phyloP scores from a whole-genome alignment of 2,113 vertebrate genomes.

The Lynx canadensis region DNA sequence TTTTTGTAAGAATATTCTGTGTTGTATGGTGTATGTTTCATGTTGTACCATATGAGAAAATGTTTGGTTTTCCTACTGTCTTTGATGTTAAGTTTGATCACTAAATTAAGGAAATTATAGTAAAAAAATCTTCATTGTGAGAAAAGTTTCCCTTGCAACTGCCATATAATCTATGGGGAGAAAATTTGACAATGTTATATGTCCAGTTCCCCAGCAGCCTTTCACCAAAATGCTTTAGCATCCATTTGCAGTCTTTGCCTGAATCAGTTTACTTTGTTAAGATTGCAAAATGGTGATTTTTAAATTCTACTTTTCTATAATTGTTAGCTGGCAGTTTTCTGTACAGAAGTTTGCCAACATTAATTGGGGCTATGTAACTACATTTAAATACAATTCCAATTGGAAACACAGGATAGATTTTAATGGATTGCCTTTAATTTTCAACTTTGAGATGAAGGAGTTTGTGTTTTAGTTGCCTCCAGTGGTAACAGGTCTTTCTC shows the following conservation, averaged over 20 bases:
- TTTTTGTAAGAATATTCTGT: slow-evolving; percentile 7
- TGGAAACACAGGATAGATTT: neutral
- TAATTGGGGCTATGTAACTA: neutral
- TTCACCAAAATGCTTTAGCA: neutral
- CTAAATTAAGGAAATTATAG: neutral
- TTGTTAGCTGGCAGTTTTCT: neutral
- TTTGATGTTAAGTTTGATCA: neutral
- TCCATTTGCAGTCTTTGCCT: neutral
- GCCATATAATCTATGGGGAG: neutral
- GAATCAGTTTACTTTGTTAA: slow-evolving; percentile 8
- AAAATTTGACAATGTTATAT: neutral
- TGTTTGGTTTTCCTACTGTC: neutral
- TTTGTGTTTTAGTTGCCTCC: neutral
- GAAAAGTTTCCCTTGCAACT: neutral
- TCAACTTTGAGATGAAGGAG: neutral
- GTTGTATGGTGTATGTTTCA: neutral
- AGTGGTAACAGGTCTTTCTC: neutral
- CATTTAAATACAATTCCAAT: neutral
- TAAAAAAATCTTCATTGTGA: neutral
- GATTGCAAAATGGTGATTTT: neutral
- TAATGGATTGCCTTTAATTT: neutral
- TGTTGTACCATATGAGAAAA: neutral
- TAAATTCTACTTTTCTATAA: neutral
- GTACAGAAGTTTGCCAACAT: neutral
- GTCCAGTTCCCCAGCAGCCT: neutral